These are phyloP conservation scores for Brachionus plicatilis DNA, from an alignment of 1,140 invertebrate species.

Conservation along the genomic window DNA sequence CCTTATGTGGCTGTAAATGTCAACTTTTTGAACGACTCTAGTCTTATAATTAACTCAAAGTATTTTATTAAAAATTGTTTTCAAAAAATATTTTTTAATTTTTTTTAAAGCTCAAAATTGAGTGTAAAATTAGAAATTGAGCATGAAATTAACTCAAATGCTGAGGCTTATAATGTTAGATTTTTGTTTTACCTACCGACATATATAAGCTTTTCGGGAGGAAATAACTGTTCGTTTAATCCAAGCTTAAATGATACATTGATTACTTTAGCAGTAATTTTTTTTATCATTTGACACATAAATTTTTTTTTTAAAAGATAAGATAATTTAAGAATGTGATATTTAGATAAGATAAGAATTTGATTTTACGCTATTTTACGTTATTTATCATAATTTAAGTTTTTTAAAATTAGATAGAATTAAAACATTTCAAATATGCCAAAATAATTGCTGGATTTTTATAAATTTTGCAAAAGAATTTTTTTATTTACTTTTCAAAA, in stretches of 20 bases:
- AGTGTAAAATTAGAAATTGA: conserved; percentile 42
- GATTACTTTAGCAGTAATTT: neutral
- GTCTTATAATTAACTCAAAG: neutral
- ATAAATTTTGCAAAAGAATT: too few relatives aligned
- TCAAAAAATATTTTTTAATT: neutral
- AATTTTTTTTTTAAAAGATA: too few relatives aligned
- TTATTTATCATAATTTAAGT: too few relatives aligned
- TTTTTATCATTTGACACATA: too few relatives aligned
- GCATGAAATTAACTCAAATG: conserved; percentile 43
- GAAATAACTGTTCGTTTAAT: neutral
- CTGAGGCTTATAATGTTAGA: conserved; percentile 43
- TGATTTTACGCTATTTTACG: too few relatives aligned
- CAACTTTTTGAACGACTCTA: neutral
- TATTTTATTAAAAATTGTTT: neutral
- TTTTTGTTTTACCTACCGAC: conserved; percentile 45
- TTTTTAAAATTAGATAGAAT: too few relatives aligned
- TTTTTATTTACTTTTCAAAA: too few relatives aligned
- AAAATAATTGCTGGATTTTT: too few relatives aligned
- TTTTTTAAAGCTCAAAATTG: conserved; percentile 27
- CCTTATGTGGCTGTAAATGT: neutral
- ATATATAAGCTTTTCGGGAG: neutral
- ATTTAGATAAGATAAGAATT: too few relatives aligned
- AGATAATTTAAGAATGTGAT: too few relatives aligned
- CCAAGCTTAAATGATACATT: neutral
- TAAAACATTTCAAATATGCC: too few relatives aligned